Base-by-base conservation (phyloP, 2,113 vertebrate genomes). In the Epinephelus cyanopodus region DNA sequence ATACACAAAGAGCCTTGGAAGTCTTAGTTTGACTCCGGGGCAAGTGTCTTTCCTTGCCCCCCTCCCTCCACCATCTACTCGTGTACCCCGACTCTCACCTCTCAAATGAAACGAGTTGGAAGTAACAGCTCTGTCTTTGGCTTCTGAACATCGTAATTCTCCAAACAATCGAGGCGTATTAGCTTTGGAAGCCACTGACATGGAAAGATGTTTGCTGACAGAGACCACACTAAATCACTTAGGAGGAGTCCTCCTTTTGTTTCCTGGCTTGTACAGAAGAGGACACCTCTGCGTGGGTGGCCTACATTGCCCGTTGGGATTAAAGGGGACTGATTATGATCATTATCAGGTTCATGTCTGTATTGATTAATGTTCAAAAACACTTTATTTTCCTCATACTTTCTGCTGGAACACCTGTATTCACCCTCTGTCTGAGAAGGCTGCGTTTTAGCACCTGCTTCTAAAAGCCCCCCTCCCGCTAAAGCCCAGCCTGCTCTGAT, bases 131-230 rank as follows among this genome's bases (percentile, higher is more conserved):
- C 81, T 89, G 89, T 94, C 89, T 94, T 92, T 90, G 82, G 91
- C 84, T 79, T 93, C 83, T 84, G 80, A 90, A 91, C 90, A 79
- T 92, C 57, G 88, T 92, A 85, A 93, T 90, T 91, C 93, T 81
- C 82, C 62, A 83, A 89, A 94, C 92, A 92, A 94, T 90, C 62
- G 70, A 93, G 86, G 81, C 85, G 68, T 90, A 87, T 93, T 95
- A 93, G 92, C 89, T 95, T 93, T 92, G 91, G 86, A 87, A 85
- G 79, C 89, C 83, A 90, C 91, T 94, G 95, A 95, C 93, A 92
- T 90, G 94, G 95, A 95, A 94, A 89, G 87, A 93, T 93, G 88
- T 91, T 87, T 88, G 87, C 90, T 90, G 94, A 95, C 94, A 94
- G 75, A 77, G 56, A 90, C 86, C 68, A 67, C 81, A 75, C 86